These are phyloP conservation scores for Pluvianellus socialis DNA, from an alignment of 2,113 vertebrate genomes.

Conservation along the genomic window DNA sequence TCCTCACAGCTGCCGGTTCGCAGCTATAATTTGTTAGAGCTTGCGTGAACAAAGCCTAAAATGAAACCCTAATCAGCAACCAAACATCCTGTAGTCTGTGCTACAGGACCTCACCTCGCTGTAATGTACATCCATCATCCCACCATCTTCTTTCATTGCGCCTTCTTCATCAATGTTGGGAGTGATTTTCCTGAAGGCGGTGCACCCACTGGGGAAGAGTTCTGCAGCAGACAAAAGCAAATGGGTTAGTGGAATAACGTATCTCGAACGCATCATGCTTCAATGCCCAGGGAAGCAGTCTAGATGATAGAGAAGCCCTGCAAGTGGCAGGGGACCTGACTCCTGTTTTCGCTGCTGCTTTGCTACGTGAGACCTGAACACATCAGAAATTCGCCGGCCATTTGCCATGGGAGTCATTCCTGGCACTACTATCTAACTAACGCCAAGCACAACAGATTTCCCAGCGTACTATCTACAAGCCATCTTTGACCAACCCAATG, in stretches of 20 bases:
- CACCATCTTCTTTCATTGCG: slow-evolving; percentile 96
- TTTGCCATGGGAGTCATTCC: background rate
- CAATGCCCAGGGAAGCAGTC: background rate
- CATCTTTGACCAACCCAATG: background rate
- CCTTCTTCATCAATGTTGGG: slow-evolving; percentile 95
- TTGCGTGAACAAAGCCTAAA: background rate
- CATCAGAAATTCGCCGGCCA: background rate
- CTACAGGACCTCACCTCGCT: slow-evolving; percentile 81
- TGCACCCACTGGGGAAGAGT: slow-evolving; percentile 86
- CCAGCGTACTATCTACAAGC: background rate
- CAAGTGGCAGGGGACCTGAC: background rate
- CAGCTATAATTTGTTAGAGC: background rate
- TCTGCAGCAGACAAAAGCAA: slow-evolving; percentile 72
- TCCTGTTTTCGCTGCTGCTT: background rate
- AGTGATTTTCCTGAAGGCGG: slow-evolving; percentile 92
- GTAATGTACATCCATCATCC: slow-evolving; percentile 96
- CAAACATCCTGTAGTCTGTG: background rate
- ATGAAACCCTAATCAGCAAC: background rate
- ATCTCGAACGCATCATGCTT: background rate
- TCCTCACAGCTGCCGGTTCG: background rate
- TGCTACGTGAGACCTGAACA: background rate
- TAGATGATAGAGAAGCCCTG: background rate
- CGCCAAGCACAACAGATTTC: background rate
- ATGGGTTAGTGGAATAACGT: background rate
- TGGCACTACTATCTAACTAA: background rate